Conservation (phyloP, 2,888 invertebrate species). For the Athalia cordata region DNA sequence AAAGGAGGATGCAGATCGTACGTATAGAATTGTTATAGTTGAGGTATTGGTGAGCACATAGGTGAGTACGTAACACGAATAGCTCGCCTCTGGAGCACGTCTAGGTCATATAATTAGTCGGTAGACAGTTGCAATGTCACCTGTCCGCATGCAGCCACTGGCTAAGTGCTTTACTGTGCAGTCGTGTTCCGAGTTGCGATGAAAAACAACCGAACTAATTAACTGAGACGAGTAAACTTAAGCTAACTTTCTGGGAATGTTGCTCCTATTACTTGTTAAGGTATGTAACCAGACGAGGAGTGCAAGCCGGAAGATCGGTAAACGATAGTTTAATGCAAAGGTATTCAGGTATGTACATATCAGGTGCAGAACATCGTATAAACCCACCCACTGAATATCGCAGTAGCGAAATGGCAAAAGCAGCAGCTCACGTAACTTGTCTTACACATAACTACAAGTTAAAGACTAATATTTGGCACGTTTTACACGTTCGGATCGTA, state of each 20-base stretch:
- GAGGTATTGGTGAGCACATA: not conserved
- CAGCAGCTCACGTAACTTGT: too few relatives aligned
- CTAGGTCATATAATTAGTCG: slow-evolving; percentile 42
- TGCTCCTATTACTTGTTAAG: too few relatives aligned
- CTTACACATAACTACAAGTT: too few relatives aligned
- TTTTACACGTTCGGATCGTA: too few relatives aligned
- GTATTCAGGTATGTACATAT: not conserved
- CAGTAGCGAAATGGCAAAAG: not conserved
- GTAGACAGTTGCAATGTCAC: slow-evolving; percentile 41
- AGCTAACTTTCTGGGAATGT: not conserved
- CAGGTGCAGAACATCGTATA: not conserved
- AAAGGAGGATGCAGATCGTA: slow-evolving; percentile 1
- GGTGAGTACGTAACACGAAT: not conserved
- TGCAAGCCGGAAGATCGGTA: slow-evolving; percentile 4
- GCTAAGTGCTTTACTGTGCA: slow-evolving; percentile 38
- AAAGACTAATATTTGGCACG: too few relatives aligned
- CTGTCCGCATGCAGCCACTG: slow-evolving; percentile 33
- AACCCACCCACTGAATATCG: not conserved
- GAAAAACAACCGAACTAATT: slow-evolving; percentile 39
- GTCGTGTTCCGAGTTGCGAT: slow-evolving; percentile 18
- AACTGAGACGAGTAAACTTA: slow-evolving; percentile 21
- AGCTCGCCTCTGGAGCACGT: slow-evolving; percentile 34
- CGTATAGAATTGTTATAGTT: not conserved
- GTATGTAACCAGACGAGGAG: not conserved
- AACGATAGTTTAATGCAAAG: slow-evolving; percentile 15